phyloP scores from a whole-genome alignment of 2,797 vertebrate genomes.

The Antrozous pallidus region DNA sequence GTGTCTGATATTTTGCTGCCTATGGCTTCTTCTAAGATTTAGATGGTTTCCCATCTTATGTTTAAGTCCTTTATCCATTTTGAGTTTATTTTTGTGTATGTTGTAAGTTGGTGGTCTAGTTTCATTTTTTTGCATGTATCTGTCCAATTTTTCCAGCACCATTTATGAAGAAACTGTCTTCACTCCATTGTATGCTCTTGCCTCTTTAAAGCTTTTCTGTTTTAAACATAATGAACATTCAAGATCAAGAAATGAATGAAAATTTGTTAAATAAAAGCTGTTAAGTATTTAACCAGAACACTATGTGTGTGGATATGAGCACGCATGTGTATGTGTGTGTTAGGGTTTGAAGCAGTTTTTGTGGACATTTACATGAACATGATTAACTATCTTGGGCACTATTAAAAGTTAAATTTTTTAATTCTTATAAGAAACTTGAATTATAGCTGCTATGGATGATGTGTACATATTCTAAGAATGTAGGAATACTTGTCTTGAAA shows the following conservation, averaged over 20 bases:
- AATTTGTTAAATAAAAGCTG: background rate
- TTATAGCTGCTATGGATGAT: background rate
- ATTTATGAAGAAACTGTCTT: too few relatives aligned
- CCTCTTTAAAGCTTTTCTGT: background rate
- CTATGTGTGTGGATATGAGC: background rate
- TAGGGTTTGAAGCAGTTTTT: background rate
- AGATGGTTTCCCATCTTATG: too few relatives aligned
- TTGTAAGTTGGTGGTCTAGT: too few relatives aligned
- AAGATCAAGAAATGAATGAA: conserved; percentile 33
- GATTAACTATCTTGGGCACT: background rate
- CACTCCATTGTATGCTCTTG: too few relatives aligned
- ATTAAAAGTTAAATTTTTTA: background rate
- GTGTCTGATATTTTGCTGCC: too few relatives aligned
- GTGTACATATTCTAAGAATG: background rate
- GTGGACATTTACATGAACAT: background rate
- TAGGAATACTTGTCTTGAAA: background rate
- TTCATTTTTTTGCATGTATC: too few relatives aligned
- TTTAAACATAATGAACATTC: conserved; percentile 30
- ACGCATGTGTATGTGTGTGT: background rate
- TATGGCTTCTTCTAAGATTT: too few relatives aligned
- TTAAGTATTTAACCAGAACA: background rate
- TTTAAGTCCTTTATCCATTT: too few relatives aligned
- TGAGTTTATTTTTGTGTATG: too few relatives aligned
- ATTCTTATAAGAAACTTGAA: background rate
- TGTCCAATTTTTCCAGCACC: too few relatives aligned